Evolutionary conservation across 2,888 invertebrate species (phyloP), one percentile per base, ranked within the genome.

Genomic region (Spilarctia lutea): DNA sequence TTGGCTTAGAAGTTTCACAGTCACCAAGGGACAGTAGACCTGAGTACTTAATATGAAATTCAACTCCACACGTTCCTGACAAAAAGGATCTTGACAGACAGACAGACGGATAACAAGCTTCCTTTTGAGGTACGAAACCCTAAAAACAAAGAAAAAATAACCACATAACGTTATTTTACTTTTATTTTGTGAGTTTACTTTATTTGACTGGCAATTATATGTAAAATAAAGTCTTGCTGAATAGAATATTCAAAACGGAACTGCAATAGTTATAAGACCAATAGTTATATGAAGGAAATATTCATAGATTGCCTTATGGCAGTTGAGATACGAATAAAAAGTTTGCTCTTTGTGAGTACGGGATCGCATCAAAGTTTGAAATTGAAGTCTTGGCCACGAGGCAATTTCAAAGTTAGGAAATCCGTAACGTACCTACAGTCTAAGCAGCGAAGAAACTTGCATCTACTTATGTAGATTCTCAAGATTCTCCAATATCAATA

Each of bases 341-440:
- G 52, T 78, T 73, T 10, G 30, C 65, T 72, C 78, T 79, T 74
- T 65, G 72, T 75, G 73, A 65, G 74, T 75, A 72, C 39, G 68
- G 60, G 83, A 77, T 75, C 75, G 67, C 70, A 69, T 79, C 71
- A 68, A 83, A 82, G 74, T 83, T 82, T 79, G 73, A 75, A 77
- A 79, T 81, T 73, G 68, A 78, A 76, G 18, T 75, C 72, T 76
- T 75, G 70, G 65, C 74, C 68, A 71, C 74, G 60, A 56, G 35
- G n/a, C 71, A 68, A 72, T 65, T 56, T 65, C 63, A 68, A 63
- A 68, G 71, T 75, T 68, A 13, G 16, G 18, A 33, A 73, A 63
- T 48, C n/a, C 30, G 18, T 67, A 63, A 63, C 35, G 35, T 39
- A 39, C 39, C 11, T 39, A 39, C 16, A 27, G 27, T 27, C n/a